Conservation (phyloP, 2,888 invertebrate species). For the Matsumyia berberina region DNA sequence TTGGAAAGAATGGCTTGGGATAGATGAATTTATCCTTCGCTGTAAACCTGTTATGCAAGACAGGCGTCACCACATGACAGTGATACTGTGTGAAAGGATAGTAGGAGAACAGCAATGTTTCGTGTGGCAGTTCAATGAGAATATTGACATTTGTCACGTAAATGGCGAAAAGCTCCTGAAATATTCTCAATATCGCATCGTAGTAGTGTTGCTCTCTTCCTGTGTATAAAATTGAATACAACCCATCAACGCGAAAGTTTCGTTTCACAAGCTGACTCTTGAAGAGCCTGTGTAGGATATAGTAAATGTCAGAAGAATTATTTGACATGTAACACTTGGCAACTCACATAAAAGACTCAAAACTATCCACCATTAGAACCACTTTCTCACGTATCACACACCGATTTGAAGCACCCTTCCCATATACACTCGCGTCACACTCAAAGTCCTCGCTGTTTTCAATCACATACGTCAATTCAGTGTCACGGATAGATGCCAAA, state of each 20-base stretch:
- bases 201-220: constrained; percentile 77
- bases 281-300: constrained; percentile 55
- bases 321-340: not conserved
- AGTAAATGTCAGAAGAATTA: not conserved
- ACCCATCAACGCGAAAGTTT: constrained; percentile 74
- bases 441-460: constrained; percentile 14
- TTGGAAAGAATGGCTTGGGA: constrained; percentile 78
- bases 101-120: constrained; percentile 80
- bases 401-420: not conserved
- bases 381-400: constrained; percentile 23
- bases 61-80: constrained; percentile 79
- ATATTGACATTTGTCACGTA: constrained; percentile 81
- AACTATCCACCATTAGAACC: constrained; percentile 60
- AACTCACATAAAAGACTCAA: constrained; percentile 69
- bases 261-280: constrained; percentile 20
- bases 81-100: constrained; percentile 80
- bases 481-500: constrained; percentile 34
- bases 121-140: constrained; percentile 76
- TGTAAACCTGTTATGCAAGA: constrained; percentile 74
- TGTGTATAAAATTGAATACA: constrained; percentile 80
- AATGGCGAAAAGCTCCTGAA: constrained; percentile 79
- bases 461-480: constrained; percentile 46
- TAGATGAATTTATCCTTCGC: constrained; percentile 43
- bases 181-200: constrained; percentile 78
- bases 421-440: not conserved